These are phyloP conservation scores for Brachyptera risi DNA, from an alignment of 2,888 invertebrate genomes.

Conservation along the genomic window DNA sequence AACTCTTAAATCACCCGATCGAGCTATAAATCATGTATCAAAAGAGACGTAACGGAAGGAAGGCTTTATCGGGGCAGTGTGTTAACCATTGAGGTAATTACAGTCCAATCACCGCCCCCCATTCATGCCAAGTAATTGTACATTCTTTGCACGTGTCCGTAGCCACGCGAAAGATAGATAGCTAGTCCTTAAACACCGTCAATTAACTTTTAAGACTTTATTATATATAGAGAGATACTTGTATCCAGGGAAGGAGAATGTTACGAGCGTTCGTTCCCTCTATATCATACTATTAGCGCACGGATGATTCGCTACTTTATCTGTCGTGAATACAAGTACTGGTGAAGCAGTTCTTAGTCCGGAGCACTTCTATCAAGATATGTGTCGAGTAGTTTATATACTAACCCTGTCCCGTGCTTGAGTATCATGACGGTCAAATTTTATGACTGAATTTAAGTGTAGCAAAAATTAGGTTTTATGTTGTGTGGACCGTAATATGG, in stretches of 20 bases:
- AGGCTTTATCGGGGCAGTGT: neutral
- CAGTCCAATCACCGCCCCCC: neutral
- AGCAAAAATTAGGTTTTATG: slow-evolving; percentile 3
- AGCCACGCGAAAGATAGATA: no score
- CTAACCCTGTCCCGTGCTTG: no score
- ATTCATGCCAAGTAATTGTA: slow-evolving; percentile 6
- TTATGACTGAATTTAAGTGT: slow-evolving; percentile 11
- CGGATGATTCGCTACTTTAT: no score
- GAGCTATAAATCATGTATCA: neutral
- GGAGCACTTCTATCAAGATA: no score
- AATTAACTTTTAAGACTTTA: slow-evolving; percentile 12
- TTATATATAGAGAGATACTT: neutral
- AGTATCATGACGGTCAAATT: slow-evolving; percentile 4
- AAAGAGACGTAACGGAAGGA: neutral
- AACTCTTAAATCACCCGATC: no score
- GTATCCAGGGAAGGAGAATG: no score
- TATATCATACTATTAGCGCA: no score
- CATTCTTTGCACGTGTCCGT: neutral
- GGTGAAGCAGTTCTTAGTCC: no score
- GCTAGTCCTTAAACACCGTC: neutral
- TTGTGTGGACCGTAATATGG: no score
- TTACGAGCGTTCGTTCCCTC: no score
- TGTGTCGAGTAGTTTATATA: no score
- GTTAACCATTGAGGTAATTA: neutral
- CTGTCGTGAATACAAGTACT: no score